Percentiles rank a stretch among this genome's conserved stretches.
These are phyloP conservation scores for Acipenser oxyrinchus DNA, from an alignment of 2,797 vertebrate species.

Conservation along the genomic window DNA sequence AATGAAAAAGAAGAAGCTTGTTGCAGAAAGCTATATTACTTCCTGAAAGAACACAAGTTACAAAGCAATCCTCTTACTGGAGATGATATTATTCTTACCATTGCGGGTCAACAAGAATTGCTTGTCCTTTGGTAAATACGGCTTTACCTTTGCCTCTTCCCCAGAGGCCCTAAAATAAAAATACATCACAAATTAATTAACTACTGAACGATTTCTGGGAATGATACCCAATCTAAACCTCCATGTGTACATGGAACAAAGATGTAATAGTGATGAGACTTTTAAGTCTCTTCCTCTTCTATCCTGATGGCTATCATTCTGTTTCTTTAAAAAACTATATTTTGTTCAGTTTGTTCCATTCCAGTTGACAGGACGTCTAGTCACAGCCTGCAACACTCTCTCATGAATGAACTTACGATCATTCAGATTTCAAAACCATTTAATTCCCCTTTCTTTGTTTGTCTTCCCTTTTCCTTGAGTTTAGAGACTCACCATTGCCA, in stretches of 20 bases:
- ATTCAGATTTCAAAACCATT: background rate
- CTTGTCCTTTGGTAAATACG: slow-evolving; percentile 85
- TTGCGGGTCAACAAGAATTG: slow-evolving; percentile 96
- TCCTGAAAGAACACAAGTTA: too few species aligned
- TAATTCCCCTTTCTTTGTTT: background rate
- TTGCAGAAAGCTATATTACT: too few species aligned
- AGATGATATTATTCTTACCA: slow-evolving; percentile 58
- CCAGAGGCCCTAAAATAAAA: slow-evolving; percentile 74
- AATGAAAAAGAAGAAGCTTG: too few species aligned
- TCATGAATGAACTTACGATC: too few species aligned
- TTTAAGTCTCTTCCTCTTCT: too few species aligned
- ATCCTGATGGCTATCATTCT: too few species aligned
- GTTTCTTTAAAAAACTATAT: too few species aligned
- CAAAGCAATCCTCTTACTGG: too few species aligned
- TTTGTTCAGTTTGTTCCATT: too few species aligned
- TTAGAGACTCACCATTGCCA: slow-evolving; percentile 88
- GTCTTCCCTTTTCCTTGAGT: background rate
- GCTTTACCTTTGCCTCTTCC: slow-evolving; percentile 90
- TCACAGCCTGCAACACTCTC: too few species aligned
- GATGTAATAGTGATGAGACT: background rate
- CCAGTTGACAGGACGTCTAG: too few species aligned
- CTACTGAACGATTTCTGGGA: too few species aligned
- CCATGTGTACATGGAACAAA: background rate
- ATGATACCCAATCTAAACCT: slow-evolving; percentile 14
- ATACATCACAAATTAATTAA: background rate